Evolutionary conservation across 2,113 vertebrate species (phyloP), one percentile per base, ranked within the genome.

Genomic region (Chaetodon auriga): DNA sequence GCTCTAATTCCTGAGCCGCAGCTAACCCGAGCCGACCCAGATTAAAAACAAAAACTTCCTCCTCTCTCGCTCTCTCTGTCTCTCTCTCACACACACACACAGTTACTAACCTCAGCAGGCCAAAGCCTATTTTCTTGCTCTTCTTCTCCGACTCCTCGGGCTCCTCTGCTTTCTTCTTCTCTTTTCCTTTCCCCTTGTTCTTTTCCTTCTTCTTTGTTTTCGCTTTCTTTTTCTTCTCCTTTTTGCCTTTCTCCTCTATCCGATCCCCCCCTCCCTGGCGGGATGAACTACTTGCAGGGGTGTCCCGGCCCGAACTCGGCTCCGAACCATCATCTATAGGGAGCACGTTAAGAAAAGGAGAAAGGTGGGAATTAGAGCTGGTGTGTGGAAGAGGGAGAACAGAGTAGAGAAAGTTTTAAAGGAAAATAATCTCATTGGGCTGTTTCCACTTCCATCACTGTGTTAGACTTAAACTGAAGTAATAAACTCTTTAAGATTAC

Each of bases 101-200:
- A 21, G 41, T 41, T 6, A 71, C 90, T 81, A 78, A 97, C 98
- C 98, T 98, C 84, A 99, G 92, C 90, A 98, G 96, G 8, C 95
- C 96, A 16, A 99, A 97, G 16, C 97, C 96, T 64, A 96, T 97
- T 93, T 96, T 99, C 93, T 98, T 97, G 25, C 93, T 96, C 94
- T 97, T 99, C 92, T 96, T 98, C 71, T 98, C 97, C 0, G 92
- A 91, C 46, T 99, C 97, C 81, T 97, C 97, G 6, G 82, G 94
- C 75, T 98, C 97, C 64, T 97, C 97, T 36, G 95, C 93, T 83
- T 93, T 97, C 94, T 98, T 98, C 83, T 97, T 98, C 72, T 96
- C 30, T 30, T 58, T 99, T 19, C 82, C 90, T 80, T 98, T 99
- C 61, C 87, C 94, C 63, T 97, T 97, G 80, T 92, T 96, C 92